Evolutionary conservation across 1,140 invertebrate genomes (phyloP), one percentile per base, ranked within the genome.

Genomic region (Leptinotarsa undecemlineata): DNA sequence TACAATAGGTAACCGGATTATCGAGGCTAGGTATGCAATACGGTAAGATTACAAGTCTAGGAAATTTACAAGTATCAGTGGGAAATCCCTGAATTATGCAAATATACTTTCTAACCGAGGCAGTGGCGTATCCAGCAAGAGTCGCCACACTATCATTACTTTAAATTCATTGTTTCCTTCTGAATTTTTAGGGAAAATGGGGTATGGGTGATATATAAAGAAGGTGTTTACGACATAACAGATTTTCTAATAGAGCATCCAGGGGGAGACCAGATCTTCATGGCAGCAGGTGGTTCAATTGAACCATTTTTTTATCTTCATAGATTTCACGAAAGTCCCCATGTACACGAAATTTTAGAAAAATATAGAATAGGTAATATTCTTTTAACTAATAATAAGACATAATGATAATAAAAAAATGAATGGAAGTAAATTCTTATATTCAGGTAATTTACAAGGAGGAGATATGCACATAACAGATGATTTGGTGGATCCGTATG

Each of bases 221-320:
- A 93, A 86, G 97, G 97, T 4, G 97, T 99, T 0, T 99, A 99
- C 84, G 96, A 99, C 83, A 93, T 99, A n/a, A 99, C 97, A 0
- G 89, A 96, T 17, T 99, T 99, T 86, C 87, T 98, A 0, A 86
- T 90, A 0, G 89, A 91, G 48, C 98, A 99, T 89, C 98, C 98
- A 14, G 94, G 97, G 60, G 94, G 94, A 48, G 89, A 94, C 33
- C 92, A 94, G 62, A 97, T 96, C 82, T 94, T 99, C 72, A 85
- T 97, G 75, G 92, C 98, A 83, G 93, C 96, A 48, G 97, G 97
- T 23, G 89, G 90, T n/a, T 92, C 95, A 15, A 90, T 99, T 1
- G 98, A 99, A 82, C 96, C 97, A 0, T 99, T 98, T 85, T 99
- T 97, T 97, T 88, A 92, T 77, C 90, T 98, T 26, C 99, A 98